Evolutionary conservation across 2,113 vertebrate species (phyloP).

Genomic region (Odocoileus virginianus): DNA sequence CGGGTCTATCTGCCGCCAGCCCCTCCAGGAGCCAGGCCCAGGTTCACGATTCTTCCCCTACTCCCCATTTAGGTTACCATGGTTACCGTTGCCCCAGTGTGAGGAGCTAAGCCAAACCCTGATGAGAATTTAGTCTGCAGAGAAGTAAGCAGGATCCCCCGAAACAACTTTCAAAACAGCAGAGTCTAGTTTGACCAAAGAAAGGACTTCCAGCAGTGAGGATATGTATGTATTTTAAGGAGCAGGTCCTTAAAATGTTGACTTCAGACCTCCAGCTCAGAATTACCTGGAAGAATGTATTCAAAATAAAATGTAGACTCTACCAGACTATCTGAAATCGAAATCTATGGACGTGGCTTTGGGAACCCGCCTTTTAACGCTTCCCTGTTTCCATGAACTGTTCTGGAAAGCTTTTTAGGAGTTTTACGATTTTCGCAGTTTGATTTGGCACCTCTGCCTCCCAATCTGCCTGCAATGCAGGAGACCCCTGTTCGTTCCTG

Average conservation of each 20-base stretch:
- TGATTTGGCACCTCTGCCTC: neutral
- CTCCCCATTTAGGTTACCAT: neutral
- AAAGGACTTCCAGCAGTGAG: neutral
- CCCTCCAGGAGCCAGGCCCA: neutral
- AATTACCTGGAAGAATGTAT: neutral
- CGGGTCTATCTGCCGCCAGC: neutral
- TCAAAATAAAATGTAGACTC: neutral
- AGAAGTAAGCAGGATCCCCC: neutral
- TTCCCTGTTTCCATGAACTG: neutral
- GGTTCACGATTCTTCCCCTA: neutral
- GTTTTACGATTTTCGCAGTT: neutral
- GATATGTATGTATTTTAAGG: neutral
- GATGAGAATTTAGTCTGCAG: neutral
- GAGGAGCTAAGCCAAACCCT: neutral
- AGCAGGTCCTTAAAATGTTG: neutral
- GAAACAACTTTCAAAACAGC: neutral
- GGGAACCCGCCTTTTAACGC: neutral
- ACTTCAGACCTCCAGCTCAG: neutral
- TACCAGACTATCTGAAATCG: neutral
- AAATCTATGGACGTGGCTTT: neutral
- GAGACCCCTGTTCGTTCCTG: neutral
- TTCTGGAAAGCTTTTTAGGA: neutral
- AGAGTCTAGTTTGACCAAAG: neutral
- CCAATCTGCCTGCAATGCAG: neutral
- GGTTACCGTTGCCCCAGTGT: neutral